Percentiles rank a stretch among this genome's conserved stretches.
Conservation (phyloP, 2,113 vertebrate species). For the Antigone vipio region DNA sequence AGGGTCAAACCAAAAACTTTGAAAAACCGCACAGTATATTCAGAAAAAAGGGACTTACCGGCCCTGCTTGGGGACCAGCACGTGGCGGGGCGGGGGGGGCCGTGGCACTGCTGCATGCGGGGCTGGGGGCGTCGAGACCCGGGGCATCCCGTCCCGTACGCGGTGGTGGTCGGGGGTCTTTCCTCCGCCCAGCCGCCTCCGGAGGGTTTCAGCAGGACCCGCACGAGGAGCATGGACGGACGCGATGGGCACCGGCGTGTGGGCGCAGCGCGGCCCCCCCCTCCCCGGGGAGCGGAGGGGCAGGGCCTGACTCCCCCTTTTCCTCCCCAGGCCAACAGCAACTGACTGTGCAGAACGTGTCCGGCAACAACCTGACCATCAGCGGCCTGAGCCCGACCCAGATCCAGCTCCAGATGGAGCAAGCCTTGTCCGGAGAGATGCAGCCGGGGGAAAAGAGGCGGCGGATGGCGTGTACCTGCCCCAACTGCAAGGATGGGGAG, state of each 20-base stretch:
- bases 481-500: conserved; percentile 97
- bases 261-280: not conserved
- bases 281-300: not conserved
- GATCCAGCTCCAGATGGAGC: conserved; percentile 91
- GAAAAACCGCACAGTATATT: conserved; percentile 71
- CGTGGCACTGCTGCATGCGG: not conserved
- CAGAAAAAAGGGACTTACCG: conserved; percentile 62
- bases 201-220: not conserved
- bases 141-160: not conserved
- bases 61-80: not conserved
- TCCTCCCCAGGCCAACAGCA: conserved; percentile 88
- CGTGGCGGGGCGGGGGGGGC: not conserved
- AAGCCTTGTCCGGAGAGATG: conserved; percentile 86
- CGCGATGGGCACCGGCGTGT: fast-evolving
- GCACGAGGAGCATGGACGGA: not conserved
- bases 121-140: not conserved
- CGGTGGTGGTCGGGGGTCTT: not conserved
- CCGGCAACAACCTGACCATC: conserved; percentile 90
- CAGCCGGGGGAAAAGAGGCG: conserved; percentile 91
- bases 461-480: conserved; percentile 96
- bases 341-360: conserved; percentile 90
- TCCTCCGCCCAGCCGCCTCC: not conserved
- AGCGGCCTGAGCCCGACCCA: conserved; percentile 81
- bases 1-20: conserved; percentile 50
- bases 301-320: not conserved